Evolutionary conservation across 1,140 invertebrate genomes (phyloP).

Genomic region (Glomeris maerens): DNA sequence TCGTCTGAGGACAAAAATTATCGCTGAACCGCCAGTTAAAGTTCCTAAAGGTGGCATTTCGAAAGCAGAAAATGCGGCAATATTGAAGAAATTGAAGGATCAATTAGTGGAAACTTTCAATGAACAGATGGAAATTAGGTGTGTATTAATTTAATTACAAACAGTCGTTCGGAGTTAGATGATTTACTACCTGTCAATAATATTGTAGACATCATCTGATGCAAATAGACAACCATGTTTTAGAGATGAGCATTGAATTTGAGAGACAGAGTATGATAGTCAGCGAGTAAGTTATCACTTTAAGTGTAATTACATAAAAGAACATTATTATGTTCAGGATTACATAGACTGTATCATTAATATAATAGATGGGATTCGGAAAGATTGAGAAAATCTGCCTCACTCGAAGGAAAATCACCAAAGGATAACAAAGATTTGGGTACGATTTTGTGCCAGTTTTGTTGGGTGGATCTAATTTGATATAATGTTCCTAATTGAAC

Average conservation of each 20-base stretch:
- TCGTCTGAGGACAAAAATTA: slow-evolving; percentile 62
- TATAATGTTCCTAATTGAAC: too few species aligned
- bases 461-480: too few species aligned
- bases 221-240: slow-evolving; percentile 67
- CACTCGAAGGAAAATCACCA: too few species aligned
- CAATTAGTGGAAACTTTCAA: slow-evolving; percentile 74
- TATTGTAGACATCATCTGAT: slow-evolving; percentile 49
- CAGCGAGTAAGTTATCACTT: slow-evolving; percentile 47
- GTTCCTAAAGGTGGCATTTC: not conserved
- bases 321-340: too few species aligned
- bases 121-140: slow-evolving; percentile 75
- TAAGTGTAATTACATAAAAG: too few species aligned
- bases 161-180: not conserved
- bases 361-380: slow-evolving; percentile 1
- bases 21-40: slow-evolving; percentile 29
- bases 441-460: too few species aligned
- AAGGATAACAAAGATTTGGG: too few species aligned
- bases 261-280: slow-evolving; percentile 72
- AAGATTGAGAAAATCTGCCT: too few species aligned
- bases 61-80: slow-evolving; percentile 16
- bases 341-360: too few species aligned
- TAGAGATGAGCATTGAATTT: slow-evolving; percentile 66
- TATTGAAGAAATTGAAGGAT: slow-evolving; percentile 57
- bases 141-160: slow-evolving; percentile 9
- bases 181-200: not conserved